These are phyloP conservation scores for Trypoxylon attenuatum DNA, from an alignment of 2,888 invertebrate species.

Conservation along the genomic window DNA sequence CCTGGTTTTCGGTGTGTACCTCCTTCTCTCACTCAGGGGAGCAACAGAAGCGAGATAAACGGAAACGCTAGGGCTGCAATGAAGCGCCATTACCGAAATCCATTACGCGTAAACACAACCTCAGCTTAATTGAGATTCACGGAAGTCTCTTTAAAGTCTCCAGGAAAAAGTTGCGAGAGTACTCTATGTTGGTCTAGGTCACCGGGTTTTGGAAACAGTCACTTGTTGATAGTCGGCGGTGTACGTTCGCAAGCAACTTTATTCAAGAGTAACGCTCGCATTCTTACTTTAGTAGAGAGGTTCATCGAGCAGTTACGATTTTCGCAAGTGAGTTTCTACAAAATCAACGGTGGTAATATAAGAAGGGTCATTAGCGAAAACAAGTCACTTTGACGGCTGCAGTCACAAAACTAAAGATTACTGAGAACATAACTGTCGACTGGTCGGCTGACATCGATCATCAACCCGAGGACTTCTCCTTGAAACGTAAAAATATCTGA, in stretches of 20 bases:
- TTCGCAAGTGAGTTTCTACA: too few relatives aligned
- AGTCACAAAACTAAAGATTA: too few relatives aligned
- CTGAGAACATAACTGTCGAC: too few relatives aligned
- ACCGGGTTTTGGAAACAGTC: neutral
- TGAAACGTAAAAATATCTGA: too few relatives aligned
- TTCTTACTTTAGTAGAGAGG: too few relatives aligned
- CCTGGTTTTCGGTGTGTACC: slow-evolving; percentile 56
- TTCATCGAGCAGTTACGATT: too few relatives aligned
- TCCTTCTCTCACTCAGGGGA: slow-evolving; percentile 13
- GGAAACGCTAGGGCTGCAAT: slow-evolving; percentile 21
- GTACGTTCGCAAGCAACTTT: neutral
- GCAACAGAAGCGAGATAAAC: slow-evolving; percentile 25
- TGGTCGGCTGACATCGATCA: too few relatives aligned
- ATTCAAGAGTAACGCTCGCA: neutral
- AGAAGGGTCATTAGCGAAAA: too few relatives aligned
- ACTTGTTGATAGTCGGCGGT: neutral
- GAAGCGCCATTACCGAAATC: neutral
- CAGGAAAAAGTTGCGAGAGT: neutral
- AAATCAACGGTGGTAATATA: too few relatives aligned
- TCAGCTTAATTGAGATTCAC: neutral
- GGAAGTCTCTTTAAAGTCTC: neutral
- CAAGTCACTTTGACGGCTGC: too few relatives aligned
- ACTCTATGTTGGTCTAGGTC: neutral
- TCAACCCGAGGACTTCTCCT: too few relatives aligned
- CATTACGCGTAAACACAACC: neutral